These are phyloP conservation scores for Nemotelus pantherinus DNA, from an alignment of 2,888 invertebrate genomes.

Conservation along the genomic window DNA sequence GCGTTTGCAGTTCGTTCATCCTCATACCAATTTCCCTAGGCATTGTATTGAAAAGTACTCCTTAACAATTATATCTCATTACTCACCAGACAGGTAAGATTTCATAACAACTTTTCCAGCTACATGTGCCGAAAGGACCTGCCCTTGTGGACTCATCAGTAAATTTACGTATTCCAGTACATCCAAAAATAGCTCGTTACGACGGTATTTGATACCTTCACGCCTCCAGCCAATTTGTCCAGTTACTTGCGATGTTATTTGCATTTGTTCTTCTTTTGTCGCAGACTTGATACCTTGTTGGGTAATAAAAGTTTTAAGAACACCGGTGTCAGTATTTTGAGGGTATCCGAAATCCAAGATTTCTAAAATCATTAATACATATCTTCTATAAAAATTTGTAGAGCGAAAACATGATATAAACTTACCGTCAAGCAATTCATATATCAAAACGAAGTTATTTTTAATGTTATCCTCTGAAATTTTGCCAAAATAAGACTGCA, in stretches of 20 bases:
- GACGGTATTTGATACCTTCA: conserved; percentile 98
- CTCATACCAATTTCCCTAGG: too few species aligned
- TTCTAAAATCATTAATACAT: conserved; percentile 70
- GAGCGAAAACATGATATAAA: neutral
- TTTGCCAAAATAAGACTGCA: conserved; percentile 99
- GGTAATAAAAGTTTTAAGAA: conserved; percentile 98
- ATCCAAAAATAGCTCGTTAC: conserved; percentile 98
- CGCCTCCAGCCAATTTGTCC: conserved; percentile 99
- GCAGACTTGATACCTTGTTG: conserved; percentile 99
- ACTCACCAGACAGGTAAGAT: conserved; percentile 85
- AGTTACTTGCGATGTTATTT: conserved; percentile 97
- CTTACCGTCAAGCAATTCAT: conserved; percentile 95
- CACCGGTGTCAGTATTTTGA: conserved; percentile 99
- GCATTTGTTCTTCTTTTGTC: conserved; percentile 99
- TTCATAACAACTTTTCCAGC: conserved; percentile 99
- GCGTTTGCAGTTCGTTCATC: too few species aligned
- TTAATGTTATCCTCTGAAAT: conserved; percentile 99
- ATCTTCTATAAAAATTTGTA: neutral
- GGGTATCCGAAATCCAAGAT: conserved; percentile 99
- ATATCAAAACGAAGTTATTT: conserved; percentile 99
- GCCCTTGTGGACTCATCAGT: conserved; percentile 99
- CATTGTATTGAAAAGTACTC: too few species aligned
- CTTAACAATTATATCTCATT: too few species aligned
- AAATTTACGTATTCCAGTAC: conserved; percentile 99
- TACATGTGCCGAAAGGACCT: conserved; percentile 98